These are phyloP conservation scores for Blomia tropicalis DNA, from an alignment of 2,888 invertebrate species.

Conservation along the genomic window DNA sequence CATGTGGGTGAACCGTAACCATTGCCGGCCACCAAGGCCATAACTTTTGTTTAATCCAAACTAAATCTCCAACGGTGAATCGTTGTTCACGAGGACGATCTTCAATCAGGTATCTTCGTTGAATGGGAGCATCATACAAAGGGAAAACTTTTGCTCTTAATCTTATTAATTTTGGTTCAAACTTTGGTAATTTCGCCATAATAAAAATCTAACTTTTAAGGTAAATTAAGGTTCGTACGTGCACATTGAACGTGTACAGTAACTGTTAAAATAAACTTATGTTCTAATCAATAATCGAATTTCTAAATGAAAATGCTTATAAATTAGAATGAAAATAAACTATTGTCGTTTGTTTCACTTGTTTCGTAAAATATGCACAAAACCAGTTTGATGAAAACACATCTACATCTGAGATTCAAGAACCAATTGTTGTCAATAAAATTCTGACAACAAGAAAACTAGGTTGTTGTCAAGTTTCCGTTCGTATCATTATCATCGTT, in stretches of 20 bases:
- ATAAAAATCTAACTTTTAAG: too few relatives aligned
- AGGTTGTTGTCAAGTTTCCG: neutral
- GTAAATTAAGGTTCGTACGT: too few relatives aligned
- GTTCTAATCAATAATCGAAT: too few relatives aligned
- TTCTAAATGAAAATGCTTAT: too few relatives aligned
- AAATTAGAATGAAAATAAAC: too few relatives aligned
- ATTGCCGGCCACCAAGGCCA: conserved; percentile 9
- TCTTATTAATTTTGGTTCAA: neutral
- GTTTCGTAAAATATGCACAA: too few relatives aligned
- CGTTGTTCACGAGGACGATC: neutral
- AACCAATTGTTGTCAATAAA: too few relatives aligned
- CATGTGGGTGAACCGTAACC: neutral
- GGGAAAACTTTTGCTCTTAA: neutral
- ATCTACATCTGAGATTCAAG: too few relatives aligned
- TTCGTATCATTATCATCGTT: neutral
- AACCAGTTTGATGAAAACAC: too few relatives aligned
- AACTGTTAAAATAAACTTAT: too few relatives aligned
- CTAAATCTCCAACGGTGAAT: neutral
- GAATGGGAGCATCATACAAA: neutral
- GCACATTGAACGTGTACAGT: too few relatives aligned
- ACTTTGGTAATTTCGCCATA: neutral
- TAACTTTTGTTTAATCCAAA: neutral
- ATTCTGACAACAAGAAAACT: conserved; percentile 10
- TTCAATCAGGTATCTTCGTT: neutral
- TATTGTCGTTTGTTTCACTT: too few relatives aligned